phyloP scores from a whole-genome alignment of 2,888 invertebrate species.

The Synanthedon vespiformis region DNA sequence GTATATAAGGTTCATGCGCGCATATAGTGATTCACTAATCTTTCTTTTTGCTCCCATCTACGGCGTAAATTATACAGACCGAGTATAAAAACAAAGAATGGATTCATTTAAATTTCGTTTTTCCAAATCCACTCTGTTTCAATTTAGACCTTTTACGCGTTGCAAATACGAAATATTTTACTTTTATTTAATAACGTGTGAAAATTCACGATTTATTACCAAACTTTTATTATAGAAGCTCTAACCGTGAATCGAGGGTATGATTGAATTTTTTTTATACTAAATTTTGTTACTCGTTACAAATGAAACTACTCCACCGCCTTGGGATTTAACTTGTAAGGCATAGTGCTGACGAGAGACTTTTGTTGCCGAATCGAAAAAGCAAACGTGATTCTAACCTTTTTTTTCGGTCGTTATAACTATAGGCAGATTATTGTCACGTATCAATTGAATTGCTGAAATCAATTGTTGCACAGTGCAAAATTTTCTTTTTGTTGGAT shows the following conservation, averaged over 20 bases:
- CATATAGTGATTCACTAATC: background rate
- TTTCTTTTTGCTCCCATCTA: no score
- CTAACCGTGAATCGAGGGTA: background rate
- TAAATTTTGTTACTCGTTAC: background rate
- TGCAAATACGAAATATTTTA: background rate
- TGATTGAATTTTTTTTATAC: background rate
- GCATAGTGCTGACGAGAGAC: no score
- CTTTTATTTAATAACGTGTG: background rate
- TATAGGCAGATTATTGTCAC: no score
- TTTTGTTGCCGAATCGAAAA: no score
- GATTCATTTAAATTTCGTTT: background rate
- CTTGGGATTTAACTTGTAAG: no score
- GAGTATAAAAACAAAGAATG: background rate
- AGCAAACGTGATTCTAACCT: no score
- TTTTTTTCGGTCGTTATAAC: no score
- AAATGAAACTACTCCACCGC: background rate
- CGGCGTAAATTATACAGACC: background rate
- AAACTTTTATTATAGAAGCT: background rate
- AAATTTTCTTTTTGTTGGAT: no score
- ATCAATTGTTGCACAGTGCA: no score
- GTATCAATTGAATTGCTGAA: no score
- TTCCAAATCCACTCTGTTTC: constrained; percentile 2
- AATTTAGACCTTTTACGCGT: constrained; percentile 7
- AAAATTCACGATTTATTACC: background rate
- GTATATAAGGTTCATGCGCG: no score